phyloP scores from a whole-genome alignment of 2,888 invertebrate genomes.

The Himalopsyche japonica region DNA sequence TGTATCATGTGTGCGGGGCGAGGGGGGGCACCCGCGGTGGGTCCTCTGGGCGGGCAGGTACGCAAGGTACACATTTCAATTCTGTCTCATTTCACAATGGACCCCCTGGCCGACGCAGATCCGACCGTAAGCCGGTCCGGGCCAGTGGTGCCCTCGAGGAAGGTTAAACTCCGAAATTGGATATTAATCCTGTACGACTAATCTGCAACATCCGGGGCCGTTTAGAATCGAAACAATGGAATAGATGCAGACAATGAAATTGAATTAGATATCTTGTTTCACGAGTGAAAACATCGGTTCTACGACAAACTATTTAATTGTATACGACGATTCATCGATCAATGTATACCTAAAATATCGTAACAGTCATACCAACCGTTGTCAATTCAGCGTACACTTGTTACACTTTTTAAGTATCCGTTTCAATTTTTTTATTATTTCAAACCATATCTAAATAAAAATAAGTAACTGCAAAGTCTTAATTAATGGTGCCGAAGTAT shows the following conservation, averaged over 20 bases:
- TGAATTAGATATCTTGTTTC: not conserved
- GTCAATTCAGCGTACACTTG: too few relatives aligned
- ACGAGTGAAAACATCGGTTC: not conserved
- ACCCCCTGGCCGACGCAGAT: not conserved
- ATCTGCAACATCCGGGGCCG: not conserved
- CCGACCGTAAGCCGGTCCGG: not conserved
- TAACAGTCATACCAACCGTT: too few relatives aligned
- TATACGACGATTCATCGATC: too few relatives aligned
- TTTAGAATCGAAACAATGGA: not conserved
- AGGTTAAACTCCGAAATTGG: not conserved
- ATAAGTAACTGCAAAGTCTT: too few relatives aligned
- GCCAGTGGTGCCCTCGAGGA: not conserved
- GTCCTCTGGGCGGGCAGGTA: not conserved
- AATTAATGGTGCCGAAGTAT: too few relatives aligned
- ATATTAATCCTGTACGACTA: not conserved
- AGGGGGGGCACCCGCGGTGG: not conserved
- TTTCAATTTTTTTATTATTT: too few relatives aligned
- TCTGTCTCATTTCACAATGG: conserved; percentile 1
- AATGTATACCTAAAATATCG: too few relatives aligned
- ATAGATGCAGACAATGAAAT: not conserved
- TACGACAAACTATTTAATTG: too few relatives aligned
- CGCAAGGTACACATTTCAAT: not conserved
- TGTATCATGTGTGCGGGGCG: not conserved
- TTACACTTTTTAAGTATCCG: too few relatives aligned
- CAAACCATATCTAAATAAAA: too few relatives aligned